A percentile compares a stretch with the other conserved stretches of the same genome.
Conservation (phyloP, 2,113 vertebrate genomes). For the Oncorhynchus kisutch region DNA sequence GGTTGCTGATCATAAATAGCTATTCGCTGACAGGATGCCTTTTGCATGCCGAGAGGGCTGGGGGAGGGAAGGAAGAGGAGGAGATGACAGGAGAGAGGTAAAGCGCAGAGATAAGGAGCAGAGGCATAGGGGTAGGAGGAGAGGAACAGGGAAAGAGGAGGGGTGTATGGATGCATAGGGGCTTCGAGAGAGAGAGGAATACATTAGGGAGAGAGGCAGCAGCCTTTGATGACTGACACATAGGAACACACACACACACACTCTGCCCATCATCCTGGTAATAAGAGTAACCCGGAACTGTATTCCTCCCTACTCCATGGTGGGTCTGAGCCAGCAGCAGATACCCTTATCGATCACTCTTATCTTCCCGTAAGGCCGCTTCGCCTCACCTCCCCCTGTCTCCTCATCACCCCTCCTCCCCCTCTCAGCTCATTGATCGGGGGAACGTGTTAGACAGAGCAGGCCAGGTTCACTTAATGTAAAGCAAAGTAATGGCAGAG, state of each 20-base stretch:
- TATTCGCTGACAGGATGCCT: not conserved
- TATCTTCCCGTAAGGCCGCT: not conserved
- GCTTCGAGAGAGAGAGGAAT: not conserved
- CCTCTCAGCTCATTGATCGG: not conserved
- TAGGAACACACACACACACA: not conserved
- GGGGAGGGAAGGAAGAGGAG: not conserved
- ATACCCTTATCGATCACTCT: not conserved
- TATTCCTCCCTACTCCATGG: not conserved
- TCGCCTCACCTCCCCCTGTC: not conserved
- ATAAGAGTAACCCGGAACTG: too few relatives aligned
- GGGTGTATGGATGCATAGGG: not conserved
- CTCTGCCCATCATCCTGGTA: too few relatives aligned
- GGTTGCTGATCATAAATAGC: slow-evolving; percentile 26
- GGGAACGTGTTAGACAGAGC: not conserved
- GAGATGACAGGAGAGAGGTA: not conserved
- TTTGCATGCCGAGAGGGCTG: not conserved
- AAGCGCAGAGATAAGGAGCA: not conserved
- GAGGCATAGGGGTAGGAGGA: not conserved
- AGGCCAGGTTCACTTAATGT: not conserved
- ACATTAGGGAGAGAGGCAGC: not conserved
- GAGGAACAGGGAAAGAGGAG: not conserved
- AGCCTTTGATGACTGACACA: too few relatives aligned
- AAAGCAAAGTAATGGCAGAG: not conserved
- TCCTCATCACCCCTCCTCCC: not conserved
- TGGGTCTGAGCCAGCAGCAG: not conserved